Evolutionary conservation across 2,888 invertebrate genomes (phyloP).

Genomic region (Fragum fragum): DNA sequence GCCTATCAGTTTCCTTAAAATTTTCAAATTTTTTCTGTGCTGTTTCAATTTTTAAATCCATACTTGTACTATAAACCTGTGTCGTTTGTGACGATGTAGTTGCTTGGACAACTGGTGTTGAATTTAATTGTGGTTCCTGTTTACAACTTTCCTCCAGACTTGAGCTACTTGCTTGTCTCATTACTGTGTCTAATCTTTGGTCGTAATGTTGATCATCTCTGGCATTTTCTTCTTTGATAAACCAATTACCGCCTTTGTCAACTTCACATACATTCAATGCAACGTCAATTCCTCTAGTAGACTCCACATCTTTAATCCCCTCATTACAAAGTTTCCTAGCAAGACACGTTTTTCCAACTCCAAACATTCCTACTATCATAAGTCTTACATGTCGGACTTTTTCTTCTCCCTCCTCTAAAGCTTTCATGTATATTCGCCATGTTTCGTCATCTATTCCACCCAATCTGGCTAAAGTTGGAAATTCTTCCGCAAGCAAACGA

Average conservation of each 20-base stretch:
- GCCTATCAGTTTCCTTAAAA: background rate
- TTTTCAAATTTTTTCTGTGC: background rate
- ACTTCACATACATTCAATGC: slow-evolving; percentile 17
- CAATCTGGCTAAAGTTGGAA: slow-evolving; percentile 8
- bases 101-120: background rate
- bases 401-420: background rate
- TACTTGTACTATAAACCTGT: background rate
- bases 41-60: background rate
- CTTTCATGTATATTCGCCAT: background rate
- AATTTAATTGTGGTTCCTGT: background rate
- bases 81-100: background rate
- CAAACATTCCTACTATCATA: slow-evolving; percentile 22
- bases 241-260: slow-evolving; percentile 13
- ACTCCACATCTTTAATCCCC: background rate
- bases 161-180: background rate
- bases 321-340: slow-evolving; percentile 5
- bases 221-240: background rate
- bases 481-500: background rate
- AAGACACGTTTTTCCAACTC: slow-evolving; percentile 18
- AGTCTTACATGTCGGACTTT: slow-evolving; percentile 3
- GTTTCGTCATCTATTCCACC: slow-evolving; percentile 16
- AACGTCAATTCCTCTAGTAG: slow-evolving; percentile 18
- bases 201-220: background rate
- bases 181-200: background rate
- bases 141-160: background rate